Evolutionary conservation across 2,888 invertebrate genomes (phyloP), one percentile per base, ranked within the genome.

Genomic region (Trichopria drosophilae): DNA sequence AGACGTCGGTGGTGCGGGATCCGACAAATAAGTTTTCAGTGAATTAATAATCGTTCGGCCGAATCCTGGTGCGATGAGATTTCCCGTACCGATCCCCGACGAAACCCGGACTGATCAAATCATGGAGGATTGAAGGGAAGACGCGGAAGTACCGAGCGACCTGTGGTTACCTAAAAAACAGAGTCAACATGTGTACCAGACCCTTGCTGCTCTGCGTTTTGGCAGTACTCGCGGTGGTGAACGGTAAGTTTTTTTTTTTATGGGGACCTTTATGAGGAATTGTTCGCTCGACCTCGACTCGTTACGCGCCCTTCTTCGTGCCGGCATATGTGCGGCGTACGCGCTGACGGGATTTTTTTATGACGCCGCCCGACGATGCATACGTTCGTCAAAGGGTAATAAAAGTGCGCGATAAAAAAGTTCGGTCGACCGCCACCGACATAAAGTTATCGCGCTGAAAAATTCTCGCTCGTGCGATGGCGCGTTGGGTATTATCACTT

Each of bases 161-260:
- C n/a, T n/a, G n/a, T n/a, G n/a, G n/a, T n/a, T n/a, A n/a, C n/a
- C n/a, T n/a, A n/a, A n/a, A n/a, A n/a, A n/a, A n/a, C n/a, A n/a
- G n/a, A n/a, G n/a, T n/a, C 34, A 62, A 57, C 50, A 65, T 66
- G 64, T 61, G 60, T 52, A 51, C 56, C 59, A 63, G 67, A 54
- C 63, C 67, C 51, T 59, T 71, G 40, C 59, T 71, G 36, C 57
- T 72, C 51, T 69, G 66, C 63, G 55, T 65, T 42, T 55, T 73
- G 45, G 65, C 62, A 55, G 47, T 71, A 57, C 51, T 71, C 53
- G 62, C 65, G 50, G 53, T 64, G 53, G 50, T 72, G 37, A 67
- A 70, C 54, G 72, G 73, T 73, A 57, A 71, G 73, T 55, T 51
- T 20, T 23, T 12, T 22, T 20, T 10, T 23, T n/a, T 34, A 32